Base-by-base conservation (phyloP, 2,113 vertebrate species). In the Forbesichthys agassizii region DNA sequence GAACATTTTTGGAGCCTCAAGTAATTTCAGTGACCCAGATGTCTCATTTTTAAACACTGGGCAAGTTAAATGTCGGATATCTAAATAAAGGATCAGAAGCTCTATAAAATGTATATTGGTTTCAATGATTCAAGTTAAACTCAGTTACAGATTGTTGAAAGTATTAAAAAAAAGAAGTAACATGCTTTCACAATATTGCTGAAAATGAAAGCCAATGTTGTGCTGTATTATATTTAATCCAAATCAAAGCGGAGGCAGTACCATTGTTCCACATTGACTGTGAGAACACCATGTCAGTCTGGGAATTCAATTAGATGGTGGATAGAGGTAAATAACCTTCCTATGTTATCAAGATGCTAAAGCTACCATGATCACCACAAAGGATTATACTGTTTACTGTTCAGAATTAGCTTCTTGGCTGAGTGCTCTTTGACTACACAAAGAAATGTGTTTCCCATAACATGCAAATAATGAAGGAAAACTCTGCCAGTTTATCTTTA, bases 211-310 rank as follows among this genome's bases (percentile, higher is more conserved):
- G 1, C 13, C 52, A 54, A 72, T 3, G 20, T 18, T 48, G 9
- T 47, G 33, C 57, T 66, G 18, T 4, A 56, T 64, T 66, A 14
- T 69, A 52, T 68, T 66, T 6, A 60, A 20, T 46, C 9, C 53
- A 71, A 56, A 47, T 64, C 46, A 69, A 74, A 68, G 66, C 0
- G 1, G 71, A 69, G 75, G 9, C 73, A 59, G 13, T 65, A 65
- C 69, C 68, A 80, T 53, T 80, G 70, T 66, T 80, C 76, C 74
- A 33, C 6, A 1, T 8, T 65, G 57, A 68, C 65, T 71, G 68
- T n/a, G 69, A 51, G 74, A 66, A 66, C 18, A 60, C 5, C 2
- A 46, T n/a, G 55, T 46, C 27, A 27, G 27, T 27, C 27, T 27
- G 27, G 27, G 27, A 27, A 27, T 27, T 27, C 27, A 27, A 27